Base-by-base conservation (phyloP, 2,113 vertebrate species). In the Cynopterus brachyotis region DNA sequence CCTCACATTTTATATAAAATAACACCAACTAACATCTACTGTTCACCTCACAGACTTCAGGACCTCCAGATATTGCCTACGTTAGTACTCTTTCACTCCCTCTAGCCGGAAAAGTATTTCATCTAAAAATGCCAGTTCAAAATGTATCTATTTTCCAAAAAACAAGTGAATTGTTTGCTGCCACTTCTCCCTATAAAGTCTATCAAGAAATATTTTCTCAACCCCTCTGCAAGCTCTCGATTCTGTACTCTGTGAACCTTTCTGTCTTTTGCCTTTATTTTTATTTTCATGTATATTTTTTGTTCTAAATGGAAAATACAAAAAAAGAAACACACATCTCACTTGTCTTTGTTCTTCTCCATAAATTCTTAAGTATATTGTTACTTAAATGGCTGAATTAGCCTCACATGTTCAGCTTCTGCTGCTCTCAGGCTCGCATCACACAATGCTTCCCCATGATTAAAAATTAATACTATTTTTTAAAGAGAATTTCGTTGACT, bases 131-230 rank as follows among this genome's bases (percentile, higher is more conserved):
- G 20, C 9, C 24, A 55, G 57, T 62, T 72, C 59, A 91, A 94
- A 59, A 55, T 2, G 19, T 84, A 66, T 26, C 32, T 20, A 37
- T 73, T 42, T 91, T 80, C 40, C 76, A 76, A 87, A 87, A 28
- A 53, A 1, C 37, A 79, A 64, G 0, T 28, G 5, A 64, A 55
- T 35, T 80, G 50, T 50, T 35, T 80, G 50, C 16, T 13, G 81
- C 59, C 72, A 35, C 67, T 24, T 89, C 16, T 80, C 19, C 45
- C 4, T 3, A 24, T 37, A 55, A 55, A 6, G 3, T 78, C 42
- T 80, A 66, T 60, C n/a, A 89, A 86, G 86, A 67, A 72, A 91
- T 62, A 55, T 30, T 88, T 88, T 93, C 86, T 73, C n/a, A 76
- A 2, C 19, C 30, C 17, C 57, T 64, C 69, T 55, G n/a, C 55